Conservation (phyloP, 2,888 invertebrate species). For the Neocrepidodera transversa region DNA sequence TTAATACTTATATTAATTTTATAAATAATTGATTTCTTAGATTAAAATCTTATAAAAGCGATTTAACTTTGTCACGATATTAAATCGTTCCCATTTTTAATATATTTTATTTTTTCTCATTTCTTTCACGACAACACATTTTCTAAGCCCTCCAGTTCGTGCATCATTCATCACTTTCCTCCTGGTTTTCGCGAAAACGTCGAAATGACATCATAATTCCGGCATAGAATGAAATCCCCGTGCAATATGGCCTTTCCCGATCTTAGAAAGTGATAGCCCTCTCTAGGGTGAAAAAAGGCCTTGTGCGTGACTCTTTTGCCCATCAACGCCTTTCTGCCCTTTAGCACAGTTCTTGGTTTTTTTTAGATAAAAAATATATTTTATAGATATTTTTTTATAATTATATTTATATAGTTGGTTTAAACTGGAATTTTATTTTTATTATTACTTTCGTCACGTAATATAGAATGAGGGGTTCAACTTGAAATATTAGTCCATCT, state of each 20-base stretch:
- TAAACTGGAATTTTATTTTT: too few relatives aligned
- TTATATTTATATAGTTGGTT: too few relatives aligned
- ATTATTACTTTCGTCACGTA: too few relatives aligned
- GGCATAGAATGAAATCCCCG: conserved; percentile 33
- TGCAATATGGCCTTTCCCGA: conserved; percentile 42
- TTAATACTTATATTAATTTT: too few relatives aligned
- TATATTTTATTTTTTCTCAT: conserved; percentile 6
- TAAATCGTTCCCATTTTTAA: background rate
- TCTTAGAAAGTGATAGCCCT: conserved; percentile 39
- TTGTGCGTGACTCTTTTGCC: conserved; percentile 35
- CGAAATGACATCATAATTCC: conserved; percentile 30
- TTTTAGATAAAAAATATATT: too few relatives aligned
- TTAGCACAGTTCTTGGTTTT: background rate
- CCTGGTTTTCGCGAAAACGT: conserved; percentile 10
- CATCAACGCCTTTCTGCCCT: conserved; percentile 6
- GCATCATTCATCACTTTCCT: conserved; percentile 26
- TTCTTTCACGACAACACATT: background rate
- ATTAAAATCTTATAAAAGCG: too few relatives aligned
- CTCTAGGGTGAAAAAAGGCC: conserved; percentile 34
- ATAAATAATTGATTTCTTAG: too few relatives aligned
- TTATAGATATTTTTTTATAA: too few relatives aligned
- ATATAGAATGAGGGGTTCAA: too few relatives aligned
- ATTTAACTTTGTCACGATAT: background rate
- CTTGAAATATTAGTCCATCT: too few relatives aligned
- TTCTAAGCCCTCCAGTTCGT: background rate